Conservation (phyloP, 2,113 vertebrate genomes). For the Suncus etruscus region DNA sequence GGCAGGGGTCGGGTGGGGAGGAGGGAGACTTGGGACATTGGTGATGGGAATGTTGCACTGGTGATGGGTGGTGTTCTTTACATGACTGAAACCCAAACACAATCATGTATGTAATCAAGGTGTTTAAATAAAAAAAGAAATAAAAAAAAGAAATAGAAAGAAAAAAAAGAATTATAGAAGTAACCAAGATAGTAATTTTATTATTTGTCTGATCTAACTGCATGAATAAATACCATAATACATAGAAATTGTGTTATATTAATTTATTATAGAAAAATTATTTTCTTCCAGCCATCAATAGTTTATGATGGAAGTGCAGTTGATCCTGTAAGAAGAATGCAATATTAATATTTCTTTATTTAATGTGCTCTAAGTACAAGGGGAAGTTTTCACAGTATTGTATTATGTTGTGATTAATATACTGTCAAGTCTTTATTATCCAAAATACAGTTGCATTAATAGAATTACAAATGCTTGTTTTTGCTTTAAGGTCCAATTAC, state of each 20-base stretch:
- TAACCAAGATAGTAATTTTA: constrained; percentile 20
- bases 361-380: constrained; percentile 18
- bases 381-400: neutral
- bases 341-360: neutral
- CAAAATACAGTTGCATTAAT: constrained; percentile 14
- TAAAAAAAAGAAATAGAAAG: no score
- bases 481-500: neutral
- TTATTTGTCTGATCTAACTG: neutral
- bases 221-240: neutral
- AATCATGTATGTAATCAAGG: no score
- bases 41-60: no score
- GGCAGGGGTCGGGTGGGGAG: no score
- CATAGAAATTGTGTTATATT: neutral
- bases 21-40: no score
- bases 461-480: constrained; percentile 23
- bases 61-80: no score
- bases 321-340: constrained; percentile 39
- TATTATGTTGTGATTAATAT: neutral
- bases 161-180: neutral
- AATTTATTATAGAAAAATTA: neutral
- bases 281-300: constrained; percentile 57
- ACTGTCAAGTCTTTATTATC: constrained; percentile 25
- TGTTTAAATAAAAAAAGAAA: no score
- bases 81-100: no score
- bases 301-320: constrained; percentile 53